Percentiles rank a stretch among this genome's conserved stretches.
These are phyloP conservation scores for Pimephales promelas DNA, from an alignment of 2,113 vertebrate genomes.

Conservation along the genomic window DNA sequence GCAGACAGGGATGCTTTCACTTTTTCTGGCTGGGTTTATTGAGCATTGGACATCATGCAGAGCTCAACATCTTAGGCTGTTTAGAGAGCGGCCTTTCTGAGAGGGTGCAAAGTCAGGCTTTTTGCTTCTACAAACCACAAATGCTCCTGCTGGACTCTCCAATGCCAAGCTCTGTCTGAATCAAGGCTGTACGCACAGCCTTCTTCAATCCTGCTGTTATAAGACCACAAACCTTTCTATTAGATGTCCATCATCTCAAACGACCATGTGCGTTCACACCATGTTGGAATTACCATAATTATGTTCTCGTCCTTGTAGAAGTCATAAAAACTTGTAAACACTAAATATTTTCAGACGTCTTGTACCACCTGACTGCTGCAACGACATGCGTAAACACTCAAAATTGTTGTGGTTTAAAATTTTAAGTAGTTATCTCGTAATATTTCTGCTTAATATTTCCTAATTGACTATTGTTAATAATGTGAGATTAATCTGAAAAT, in stretches of 20 bases:
- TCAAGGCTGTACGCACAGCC: conserved; percentile 24
- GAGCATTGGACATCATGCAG: conserved; percentile 41
- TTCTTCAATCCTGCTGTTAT: conserved; percentile 4
- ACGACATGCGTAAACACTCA: background rate
- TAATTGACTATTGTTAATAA: no score
- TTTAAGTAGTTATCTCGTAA: background rate
- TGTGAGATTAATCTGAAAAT: no score
- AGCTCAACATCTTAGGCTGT: conserved; percentile 19
- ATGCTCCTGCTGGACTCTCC: conserved; percentile 42
- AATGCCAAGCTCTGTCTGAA: conserved; percentile 29
- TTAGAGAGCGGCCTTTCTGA: conserved; percentile 12
- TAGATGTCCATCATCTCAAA: background rate
- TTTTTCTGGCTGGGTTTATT: conserved; percentile 29
- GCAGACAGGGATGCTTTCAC: conserved; percentile 34
- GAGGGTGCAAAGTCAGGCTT: conserved; percentile 20
- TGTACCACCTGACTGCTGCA: background rate
- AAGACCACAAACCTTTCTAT: background rate
- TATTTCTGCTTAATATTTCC: background rate
- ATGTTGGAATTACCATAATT: background rate
- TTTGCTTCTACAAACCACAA: conserved; percentile 38
- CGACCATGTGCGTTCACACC: background rate
- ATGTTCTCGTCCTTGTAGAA: no score
- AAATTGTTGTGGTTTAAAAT: background rate
- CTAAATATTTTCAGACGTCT: background rate
- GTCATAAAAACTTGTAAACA: no score